Evolutionary conservation across 2,888 invertebrate genomes (phyloP).

Genomic region (Diarsia brunnea): DNA sequence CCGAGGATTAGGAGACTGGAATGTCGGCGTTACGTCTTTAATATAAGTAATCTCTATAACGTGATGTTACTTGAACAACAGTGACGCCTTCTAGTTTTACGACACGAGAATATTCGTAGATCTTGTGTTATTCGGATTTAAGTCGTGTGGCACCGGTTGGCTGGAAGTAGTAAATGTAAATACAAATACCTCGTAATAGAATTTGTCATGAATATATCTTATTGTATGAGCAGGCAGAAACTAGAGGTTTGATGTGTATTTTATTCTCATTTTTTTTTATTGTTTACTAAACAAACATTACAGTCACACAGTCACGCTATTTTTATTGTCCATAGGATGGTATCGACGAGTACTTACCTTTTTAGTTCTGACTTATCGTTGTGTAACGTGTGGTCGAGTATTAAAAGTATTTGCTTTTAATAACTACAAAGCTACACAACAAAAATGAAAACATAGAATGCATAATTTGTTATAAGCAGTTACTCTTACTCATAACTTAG

Average conservation of each 20-base stretch:
- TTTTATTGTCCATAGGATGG: conserved; percentile 48
- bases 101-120: conserved; percentile 56
- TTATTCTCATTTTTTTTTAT: conserved; percentile 66
- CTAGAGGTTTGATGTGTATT: conserved; percentile 58
- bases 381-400: neutral
- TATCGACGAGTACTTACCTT: conserved; percentile 23
- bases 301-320: neutral
- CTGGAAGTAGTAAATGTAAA: conserved; percentile 66
- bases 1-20: conserved; percentile 69
- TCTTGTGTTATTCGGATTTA: conserved; percentile 62
- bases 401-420: neutral
- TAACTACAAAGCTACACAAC: neutral
- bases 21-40: conserved; percentile 74
- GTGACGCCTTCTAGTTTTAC: conserved; percentile 66
- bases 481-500: conserved; percentile 8
- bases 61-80: conserved; percentile 69
- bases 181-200: conserved; percentile 60
- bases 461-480: neutral
- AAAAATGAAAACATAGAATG: too few species aligned
- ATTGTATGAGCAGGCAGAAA: conserved; percentile 54
- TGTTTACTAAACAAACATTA: conserved; percentile 42
- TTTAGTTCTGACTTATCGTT: neutral
- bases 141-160: conserved; percentile 55
- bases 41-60: conserved; percentile 73
- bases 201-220: conserved; percentile 65